Conservation (phyloP, 2,888 invertebrate genomes). For the Ethmia dodecea region DNA sequence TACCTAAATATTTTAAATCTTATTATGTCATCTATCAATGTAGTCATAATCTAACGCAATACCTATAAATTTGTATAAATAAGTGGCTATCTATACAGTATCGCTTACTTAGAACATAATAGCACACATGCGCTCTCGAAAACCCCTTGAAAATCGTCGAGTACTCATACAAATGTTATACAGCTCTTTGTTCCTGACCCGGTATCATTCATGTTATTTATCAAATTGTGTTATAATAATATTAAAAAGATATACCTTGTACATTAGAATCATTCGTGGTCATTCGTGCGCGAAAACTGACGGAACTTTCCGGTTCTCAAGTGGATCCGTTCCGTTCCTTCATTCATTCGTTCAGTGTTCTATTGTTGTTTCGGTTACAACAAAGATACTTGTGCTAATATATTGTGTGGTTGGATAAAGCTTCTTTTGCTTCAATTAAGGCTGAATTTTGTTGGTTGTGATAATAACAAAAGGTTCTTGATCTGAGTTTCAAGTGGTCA, state of each 20-base stretch:
- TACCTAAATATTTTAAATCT: too few species aligned
- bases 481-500: not conserved
- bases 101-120: too few species aligned
- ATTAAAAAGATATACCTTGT: slow-evolving; percentile 70
- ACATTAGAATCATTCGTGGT: slow-evolving; percentile 48
- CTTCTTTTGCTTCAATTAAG: slow-evolving; percentile 7
- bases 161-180: too few species aligned
- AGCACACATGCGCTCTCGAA: too few species aligned
- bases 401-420: slow-evolving; percentile 3
- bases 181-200: slow-evolving; percentile 30
- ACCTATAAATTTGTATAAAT: too few species aligned
- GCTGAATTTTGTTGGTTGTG: not conserved
- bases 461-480: not conserved
- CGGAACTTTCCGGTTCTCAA: slow-evolving; percentile 70
- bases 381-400: slow-evolving; percentile 15
- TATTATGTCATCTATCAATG: too few species aligned
- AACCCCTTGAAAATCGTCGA: too few species aligned
- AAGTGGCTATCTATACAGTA: too few species aligned
- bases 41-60: too few species aligned
- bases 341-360: slow-evolving; percentile 15
- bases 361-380: slow-evolving; percentile 6
- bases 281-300: slow-evolving; percentile 64
- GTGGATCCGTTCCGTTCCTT: slow-evolving; percentile 39
- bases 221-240: slow-evolving; percentile 56
- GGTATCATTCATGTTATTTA: slow-evolving; percentile 36